phyloP scores from a whole-genome alignment of 2,888 invertebrate species.

The Campaea margaritaria region DNA sequence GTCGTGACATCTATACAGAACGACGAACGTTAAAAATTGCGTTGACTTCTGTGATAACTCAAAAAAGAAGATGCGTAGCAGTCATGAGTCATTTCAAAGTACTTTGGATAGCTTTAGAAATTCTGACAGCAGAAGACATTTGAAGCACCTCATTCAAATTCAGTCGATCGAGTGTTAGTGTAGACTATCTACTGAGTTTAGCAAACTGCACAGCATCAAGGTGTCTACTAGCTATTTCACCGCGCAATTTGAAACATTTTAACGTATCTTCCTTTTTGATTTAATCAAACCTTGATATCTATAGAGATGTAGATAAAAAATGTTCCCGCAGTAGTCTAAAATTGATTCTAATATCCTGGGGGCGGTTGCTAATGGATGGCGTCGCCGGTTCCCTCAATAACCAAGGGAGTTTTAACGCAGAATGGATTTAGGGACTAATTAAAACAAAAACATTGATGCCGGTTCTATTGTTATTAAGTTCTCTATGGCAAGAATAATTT shows the following conservation, averaged over 20 bases:
- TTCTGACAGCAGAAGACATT: too few species aligned
- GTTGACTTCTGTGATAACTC: slow-evolving; percentile 1
- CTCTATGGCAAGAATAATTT: too few species aligned
- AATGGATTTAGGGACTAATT: background rate
- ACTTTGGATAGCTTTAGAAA: too few species aligned
- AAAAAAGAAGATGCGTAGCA: background rate
- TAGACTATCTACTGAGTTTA: too few species aligned
- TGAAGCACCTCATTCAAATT: too few species aligned
- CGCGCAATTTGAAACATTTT: background rate
- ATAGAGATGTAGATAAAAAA: slow-evolving; percentile 15
- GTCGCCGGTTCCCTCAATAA: slow-evolving; percentile 19
- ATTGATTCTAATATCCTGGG: slow-evolving; percentile 28
- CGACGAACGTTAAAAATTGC: slow-evolving; percentile 6
- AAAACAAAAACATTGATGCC: background rate
- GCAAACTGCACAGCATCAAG: too few species aligned
- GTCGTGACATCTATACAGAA: slow-evolving; percentile 8
- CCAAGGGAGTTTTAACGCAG: slow-evolving; percentile 7
- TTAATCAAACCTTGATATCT: background rate
- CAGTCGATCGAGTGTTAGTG: too few species aligned
- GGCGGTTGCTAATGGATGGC: slow-evolving; percentile 26
- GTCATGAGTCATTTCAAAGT: too few species aligned
- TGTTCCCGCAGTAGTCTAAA: slow-evolving; percentile 15
- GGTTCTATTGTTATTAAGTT: too few species aligned
- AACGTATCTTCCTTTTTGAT: slow-evolving; percentile 1
- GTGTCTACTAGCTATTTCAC: too few species aligned